phyloP scores from a whole-genome alignment of 2,797 vertebrate genomes.

The Liparis tanakae region DNA sequence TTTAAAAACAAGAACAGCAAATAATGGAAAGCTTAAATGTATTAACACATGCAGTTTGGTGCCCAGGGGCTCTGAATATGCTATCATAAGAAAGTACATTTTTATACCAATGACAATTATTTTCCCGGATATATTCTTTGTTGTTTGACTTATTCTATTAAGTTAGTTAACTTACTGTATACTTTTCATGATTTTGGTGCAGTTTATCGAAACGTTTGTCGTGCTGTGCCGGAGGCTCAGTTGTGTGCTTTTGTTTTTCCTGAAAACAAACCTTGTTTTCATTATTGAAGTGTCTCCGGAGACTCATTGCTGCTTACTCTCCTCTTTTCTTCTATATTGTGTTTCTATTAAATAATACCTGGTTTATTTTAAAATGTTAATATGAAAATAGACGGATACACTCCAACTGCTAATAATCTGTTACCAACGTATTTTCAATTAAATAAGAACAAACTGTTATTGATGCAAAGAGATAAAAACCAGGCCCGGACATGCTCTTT shows the following conservation, averaged over 20 bases:
- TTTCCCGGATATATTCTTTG: slow-evolving; percentile 18
- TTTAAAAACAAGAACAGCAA: neutral
- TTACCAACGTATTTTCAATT: neutral
- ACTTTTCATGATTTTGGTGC: neutral
- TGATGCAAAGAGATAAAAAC: neutral
- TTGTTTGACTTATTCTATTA: neutral
- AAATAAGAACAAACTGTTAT: neutral
- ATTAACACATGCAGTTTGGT: neutral
- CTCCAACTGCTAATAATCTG: neutral
- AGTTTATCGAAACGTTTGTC: slow-evolving; percentile 10
- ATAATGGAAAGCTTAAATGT: neutral
- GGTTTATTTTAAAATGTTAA: neutral
- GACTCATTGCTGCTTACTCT: slow-evolving; percentile 1
- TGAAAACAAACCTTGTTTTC: slow-evolving; percentile 58
- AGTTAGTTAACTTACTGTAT: neutral
- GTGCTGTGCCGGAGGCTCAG: neutral
- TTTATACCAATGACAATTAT: neutral
- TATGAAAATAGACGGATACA: neutral
- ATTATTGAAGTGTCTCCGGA: slow-evolving; percentile 24
- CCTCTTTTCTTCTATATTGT: slow-evolving; percentile 37
- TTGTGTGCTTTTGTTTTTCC: slow-evolving; percentile 36
- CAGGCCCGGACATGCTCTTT: neutral
- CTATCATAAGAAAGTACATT: neutral
- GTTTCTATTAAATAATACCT: slow-evolving; percentile 42
- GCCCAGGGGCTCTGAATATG: neutral